These are phyloP conservation scores for Psylliodes chrysocephalus DNA, from an alignment of 2,888 invertebrate species.

Conservation along the genomic window DNA sequence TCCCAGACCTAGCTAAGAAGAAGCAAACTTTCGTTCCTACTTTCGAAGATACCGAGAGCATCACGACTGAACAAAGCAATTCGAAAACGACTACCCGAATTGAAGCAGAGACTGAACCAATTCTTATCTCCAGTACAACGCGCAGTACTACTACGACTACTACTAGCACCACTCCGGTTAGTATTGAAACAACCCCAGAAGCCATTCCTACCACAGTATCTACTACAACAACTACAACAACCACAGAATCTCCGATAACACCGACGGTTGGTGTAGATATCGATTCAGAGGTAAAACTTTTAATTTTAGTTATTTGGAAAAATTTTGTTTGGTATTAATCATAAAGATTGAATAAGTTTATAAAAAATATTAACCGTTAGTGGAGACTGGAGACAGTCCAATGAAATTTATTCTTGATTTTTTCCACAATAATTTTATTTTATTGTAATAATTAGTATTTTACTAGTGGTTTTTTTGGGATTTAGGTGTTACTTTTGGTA, in stretches of 20 bases:
- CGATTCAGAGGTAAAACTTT: constrained; percentile 43
- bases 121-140: constrained; percentile 46
- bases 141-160: constrained; percentile 52
- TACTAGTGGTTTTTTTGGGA: too few relatives aligned
- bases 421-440: too few relatives aligned
- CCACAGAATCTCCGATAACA: constrained; percentile 41
- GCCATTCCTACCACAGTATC: constrained; percentile 42
- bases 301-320: too few relatives aligned
- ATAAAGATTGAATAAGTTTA: too few relatives aligned
- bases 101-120: constrained; percentile 38
- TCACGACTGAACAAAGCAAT: constrained; percentile 40
- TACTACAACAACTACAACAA: constrained; percentile 35
- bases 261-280: constrained; percentile 50
- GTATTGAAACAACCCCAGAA: constrained; percentile 52
- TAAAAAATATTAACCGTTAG: too few relatives aligned
- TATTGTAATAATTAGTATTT: too few relatives aligned
- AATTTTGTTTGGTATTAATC: too few relatives aligned
- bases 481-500: too few relatives aligned
- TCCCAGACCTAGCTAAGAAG: constrained; percentile 13
- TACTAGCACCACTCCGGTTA: constrained; percentile 33
- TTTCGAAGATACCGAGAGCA: constrained; percentile 35
- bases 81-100: constrained; percentile 36
- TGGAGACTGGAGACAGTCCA: too few relatives aligned
- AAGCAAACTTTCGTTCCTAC: constrained; percentile 43
- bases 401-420: too few relatives aligned